These are phyloP conservation scores for Poeciliopsis prolifica DNA, from an alignment of 2,113 vertebrate species.

Conservation along the genomic window DNA sequence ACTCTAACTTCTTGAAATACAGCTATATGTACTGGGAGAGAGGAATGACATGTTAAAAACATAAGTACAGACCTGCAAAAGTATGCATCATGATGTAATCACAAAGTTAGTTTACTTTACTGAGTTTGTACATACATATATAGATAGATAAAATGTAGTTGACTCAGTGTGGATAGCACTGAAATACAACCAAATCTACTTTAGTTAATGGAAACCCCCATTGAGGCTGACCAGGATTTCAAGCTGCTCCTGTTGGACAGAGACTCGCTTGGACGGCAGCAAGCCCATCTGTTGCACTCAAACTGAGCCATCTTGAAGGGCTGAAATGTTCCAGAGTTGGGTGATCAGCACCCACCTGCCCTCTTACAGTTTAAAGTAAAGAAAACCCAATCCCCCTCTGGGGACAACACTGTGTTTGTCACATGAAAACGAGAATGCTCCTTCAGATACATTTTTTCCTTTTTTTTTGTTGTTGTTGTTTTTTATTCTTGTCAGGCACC, in stretches of 20 bases:
- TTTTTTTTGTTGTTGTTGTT: slow-evolving; percentile 21
- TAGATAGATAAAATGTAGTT: neutral
- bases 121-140: too few relatives aligned
- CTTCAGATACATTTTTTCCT: slow-evolving; percentile 53
- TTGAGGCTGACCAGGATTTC: slow-evolving; percentile 41
- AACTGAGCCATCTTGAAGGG: slow-evolving; percentile 21
- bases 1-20: too few relatives aligned
- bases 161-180: neutral
- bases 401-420: slow-evolving; percentile 28
- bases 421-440: slow-evolving; percentile 15
- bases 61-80: too few relatives aligned
- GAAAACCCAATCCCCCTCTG: slow-evolving; percentile 28
- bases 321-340: slow-evolving; percentile 24
- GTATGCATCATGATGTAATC: too few relatives aligned
- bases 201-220: slow-evolving; percentile 33
- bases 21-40: too few relatives aligned
- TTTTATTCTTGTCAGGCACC: neutral
- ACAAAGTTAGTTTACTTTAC: too few relatives aligned
- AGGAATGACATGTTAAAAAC: too few relatives aligned
- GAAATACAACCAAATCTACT: slow-evolving; percentile 25
- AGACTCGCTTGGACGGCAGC: slow-evolving; percentile 35
- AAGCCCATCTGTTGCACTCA: slow-evolving; percentile 63
- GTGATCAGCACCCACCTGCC: slow-evolving; percentile 9
- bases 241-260: slow-evolving; percentile 57
- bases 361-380: slow-evolving; percentile 21